phyloP scores from a whole-genome alignment of 2,888 invertebrate species.

The Oithona nana region DNA sequence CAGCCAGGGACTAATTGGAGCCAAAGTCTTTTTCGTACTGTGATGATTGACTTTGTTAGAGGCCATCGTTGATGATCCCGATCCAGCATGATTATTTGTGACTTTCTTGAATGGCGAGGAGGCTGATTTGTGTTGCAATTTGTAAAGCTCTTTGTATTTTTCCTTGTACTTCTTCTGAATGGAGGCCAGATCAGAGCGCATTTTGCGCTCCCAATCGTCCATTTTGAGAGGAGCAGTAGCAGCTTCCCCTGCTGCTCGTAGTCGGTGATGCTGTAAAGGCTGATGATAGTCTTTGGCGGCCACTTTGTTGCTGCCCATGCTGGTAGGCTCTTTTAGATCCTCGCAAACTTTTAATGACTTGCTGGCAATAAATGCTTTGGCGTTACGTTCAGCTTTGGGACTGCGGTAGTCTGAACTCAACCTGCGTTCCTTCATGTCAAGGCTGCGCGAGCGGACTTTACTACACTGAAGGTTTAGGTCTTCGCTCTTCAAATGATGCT shows the following conservation, averaged over 20 bases:
- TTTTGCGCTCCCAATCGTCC: slow-evolving; percentile 2
- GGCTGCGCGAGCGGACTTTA: background rate
- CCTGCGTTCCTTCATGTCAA: background rate
- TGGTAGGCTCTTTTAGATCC: no score
- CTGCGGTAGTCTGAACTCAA: background rate
- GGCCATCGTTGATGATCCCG: background rate
- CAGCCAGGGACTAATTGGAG: background rate
- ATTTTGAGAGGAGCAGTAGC: background rate
- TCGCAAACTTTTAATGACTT: background rate
- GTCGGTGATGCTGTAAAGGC: no score
- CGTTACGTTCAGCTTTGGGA: slow-evolving; percentile 2
- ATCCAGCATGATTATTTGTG: background rate
- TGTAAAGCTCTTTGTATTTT: slow-evolving; percentile 1
- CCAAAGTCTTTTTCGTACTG: background rate
- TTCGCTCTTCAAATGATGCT: background rate
- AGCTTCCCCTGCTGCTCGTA: no score
- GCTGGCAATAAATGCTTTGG: slow-evolving; percentile 7
- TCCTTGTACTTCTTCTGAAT: slow-evolving; percentile 10
- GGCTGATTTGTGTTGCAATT: background rate
- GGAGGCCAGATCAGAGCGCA: background rate
- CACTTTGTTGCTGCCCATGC: no score
- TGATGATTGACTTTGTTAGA: background rate
- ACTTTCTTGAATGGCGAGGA: background rate
- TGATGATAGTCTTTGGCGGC: no score
- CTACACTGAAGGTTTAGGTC: background rate